Base-by-base conservation (phyloP, 2,888 invertebrate species). In the Drosophila histrio region DNA sequence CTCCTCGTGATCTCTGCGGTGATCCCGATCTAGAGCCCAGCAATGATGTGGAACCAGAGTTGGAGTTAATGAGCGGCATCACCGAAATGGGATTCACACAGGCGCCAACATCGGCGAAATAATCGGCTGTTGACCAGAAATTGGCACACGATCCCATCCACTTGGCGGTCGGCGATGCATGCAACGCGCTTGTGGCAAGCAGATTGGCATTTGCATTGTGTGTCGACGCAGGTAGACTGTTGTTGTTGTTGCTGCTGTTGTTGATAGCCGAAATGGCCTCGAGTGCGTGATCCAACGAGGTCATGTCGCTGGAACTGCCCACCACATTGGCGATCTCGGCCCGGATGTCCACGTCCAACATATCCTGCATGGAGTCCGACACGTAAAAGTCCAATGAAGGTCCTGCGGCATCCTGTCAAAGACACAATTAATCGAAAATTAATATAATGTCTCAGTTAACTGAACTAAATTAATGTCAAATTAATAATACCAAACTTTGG, bases 261-360 rank as follows among this genome's bases (percentile, higher is more conserved):
- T 88, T 88, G 8, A 89, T 73, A 30, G 89, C 88, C 5, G 91
- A 89, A 62, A 89, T 87, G 7, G 90, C 80, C 57, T 92, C 92
- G n/a, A 87, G 73, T 1, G 87, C 78, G 59, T 91, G 88, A 59
- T 91, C 92, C 17, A 93, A 87, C 1, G 93, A 92, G 60, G 93
- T 93, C 88, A 95, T 93, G 86, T 95, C 95, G 87, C 94, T 95
- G 72, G 94, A 94, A 67, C 95, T 95, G 65, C 95, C 95, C 46
- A 96, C 94, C 61, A 96, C 94, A 56, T 95, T 95, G 70, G 96
- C 97, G 81, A 96, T 96, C 92, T 97, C 97, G 76, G 95, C 94
- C 90, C 96, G 96, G 70, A 97, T 96, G 90, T 97, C 97, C 91
- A 96, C 95, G 89, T 97, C 97, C 74, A 97, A 93, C 95, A 97